Conservation (phyloP, 2,797 vertebrate genomes). For the Novumbra hubbsi region DNA sequence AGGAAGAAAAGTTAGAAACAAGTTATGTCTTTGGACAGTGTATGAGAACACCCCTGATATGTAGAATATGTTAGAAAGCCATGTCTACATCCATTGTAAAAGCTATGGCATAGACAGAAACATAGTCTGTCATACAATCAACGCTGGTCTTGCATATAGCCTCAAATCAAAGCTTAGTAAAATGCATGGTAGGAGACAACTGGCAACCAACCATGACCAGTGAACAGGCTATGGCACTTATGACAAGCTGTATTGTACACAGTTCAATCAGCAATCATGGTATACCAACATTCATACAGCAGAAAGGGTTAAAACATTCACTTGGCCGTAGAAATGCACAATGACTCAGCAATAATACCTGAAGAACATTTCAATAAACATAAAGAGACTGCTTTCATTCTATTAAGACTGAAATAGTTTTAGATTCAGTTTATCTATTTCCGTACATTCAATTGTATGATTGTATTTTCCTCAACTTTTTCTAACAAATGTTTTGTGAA, state of each 20-base stretch:
- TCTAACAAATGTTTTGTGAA: conserved; percentile 5
- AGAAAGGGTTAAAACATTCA: conserved; percentile 39
- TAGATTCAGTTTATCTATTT: not conserved
- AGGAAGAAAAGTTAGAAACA: not conserved
- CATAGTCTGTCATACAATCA: conserved; percentile 50
- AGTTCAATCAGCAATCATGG: conserved; percentile 5
- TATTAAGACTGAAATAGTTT: conserved; percentile 1
- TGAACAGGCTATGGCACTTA: conserved; percentile 42
- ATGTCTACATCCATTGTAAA: conserved; percentile 11
- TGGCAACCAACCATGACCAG: not conserved
- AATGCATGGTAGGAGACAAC: conserved; percentile 30
- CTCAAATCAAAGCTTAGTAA: conserved; percentile 24
- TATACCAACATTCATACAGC: conserved; percentile 13
- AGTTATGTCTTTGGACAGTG: not conserved
- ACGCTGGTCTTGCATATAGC: conserved; percentile 54
- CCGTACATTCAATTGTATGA: conserved; percentile 45
- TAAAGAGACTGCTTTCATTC: conserved; percentile 5
- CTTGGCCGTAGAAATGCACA: conserved; percentile 28
- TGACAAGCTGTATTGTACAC: not conserved
- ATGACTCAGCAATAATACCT: conserved; percentile 24
- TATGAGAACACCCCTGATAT: conserved; percentile 38
- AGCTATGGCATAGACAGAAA: conserved; percentile 34
- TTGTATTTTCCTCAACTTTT: conserved; percentile 20
- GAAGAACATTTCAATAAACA: conserved; percentile 11
- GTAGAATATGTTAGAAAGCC: conserved; percentile 4